These are phyloP conservation scores for Monochamus saltuarius DNA, from an alignment of 1,140 invertebrate species.

Conservation along the genomic window DNA sequence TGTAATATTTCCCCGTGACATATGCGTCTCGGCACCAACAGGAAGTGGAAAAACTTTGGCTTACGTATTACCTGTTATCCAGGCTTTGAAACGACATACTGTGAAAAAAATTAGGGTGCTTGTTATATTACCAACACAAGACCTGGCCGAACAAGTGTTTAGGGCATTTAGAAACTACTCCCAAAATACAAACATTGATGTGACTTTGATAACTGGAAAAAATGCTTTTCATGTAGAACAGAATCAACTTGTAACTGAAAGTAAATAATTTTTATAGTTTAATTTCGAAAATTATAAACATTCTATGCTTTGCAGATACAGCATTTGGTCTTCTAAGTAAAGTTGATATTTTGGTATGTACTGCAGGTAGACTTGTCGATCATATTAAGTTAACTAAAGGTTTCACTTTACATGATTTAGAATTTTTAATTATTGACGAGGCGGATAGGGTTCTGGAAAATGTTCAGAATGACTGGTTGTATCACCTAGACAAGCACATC, in stretches of 20 bases:
- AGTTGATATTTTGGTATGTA: conserved; percentile 90
- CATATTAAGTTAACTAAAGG: conserved; percentile 85
- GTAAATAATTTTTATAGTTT: conserved; percentile 49
- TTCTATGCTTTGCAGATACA: conserved; percentile 35
- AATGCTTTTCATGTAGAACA: conserved; percentile 76
- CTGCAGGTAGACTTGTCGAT: conserved; percentile 89
- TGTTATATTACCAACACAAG: conserved; percentile 87
- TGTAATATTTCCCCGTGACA: conserved; percentile 73
- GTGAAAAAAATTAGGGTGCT: conserved; percentile 74
- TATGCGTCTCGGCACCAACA: conserved; percentile 97
- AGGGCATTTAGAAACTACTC: conserved; percentile 79
- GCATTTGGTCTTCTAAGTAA: conserved; percentile 54
- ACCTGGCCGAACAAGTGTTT: conserved; percentile 87
- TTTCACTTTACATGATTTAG: conserved; percentile 77
- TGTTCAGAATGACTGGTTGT: conserved; percentile 86
- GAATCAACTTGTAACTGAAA: conserved; percentile 67
- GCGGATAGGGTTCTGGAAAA: conserved; percentile 92
- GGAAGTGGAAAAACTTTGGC: conserved; percentile 97
- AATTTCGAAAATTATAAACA: background rate
- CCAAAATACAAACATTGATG: conserved; percentile 69
- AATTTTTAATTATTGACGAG: conserved; percentile 93
- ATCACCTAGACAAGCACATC: conserved; percentile 66
- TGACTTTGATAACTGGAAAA: conserved; percentile 73
- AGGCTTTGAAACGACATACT: conserved; percentile 60
- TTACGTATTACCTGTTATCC: conserved; percentile 90